phyloP scores from a whole-genome alignment of 2,888 invertebrate species.

The Amphipyra tragopoginis region DNA sequence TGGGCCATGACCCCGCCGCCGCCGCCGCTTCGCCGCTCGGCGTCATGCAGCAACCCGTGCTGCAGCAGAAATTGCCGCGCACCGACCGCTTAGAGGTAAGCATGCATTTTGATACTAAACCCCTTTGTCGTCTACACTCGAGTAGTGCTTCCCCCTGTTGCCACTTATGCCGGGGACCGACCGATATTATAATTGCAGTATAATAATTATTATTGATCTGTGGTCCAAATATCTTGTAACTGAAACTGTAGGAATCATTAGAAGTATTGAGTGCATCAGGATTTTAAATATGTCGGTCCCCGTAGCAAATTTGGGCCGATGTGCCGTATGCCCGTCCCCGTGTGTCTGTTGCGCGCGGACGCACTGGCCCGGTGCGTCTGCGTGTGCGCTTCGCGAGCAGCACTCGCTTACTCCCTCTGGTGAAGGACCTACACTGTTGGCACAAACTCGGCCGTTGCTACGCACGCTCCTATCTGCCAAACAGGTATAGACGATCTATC shows the following conservation, averaged over 20 bases:
- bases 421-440: slow-evolving; percentile 80
- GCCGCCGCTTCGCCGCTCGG: slow-evolving; percentile 94
- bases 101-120: slow-evolving; percentile 53
- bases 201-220: neutral
- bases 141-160: slow-evolving; percentile 82
- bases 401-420: slow-evolving; percentile 85
- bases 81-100: slow-evolving; percentile 99
- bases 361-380: slow-evolving; percentile 72
- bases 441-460: slow-evolving; percentile 63
- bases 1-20: slow-evolving; percentile 96
- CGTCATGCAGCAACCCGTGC: slow-evolving; percentile 95
- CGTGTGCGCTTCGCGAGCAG: slow-evolving; percentile 86
- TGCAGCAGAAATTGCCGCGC: slow-evolving; percentile 98
- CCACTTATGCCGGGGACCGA: slow-evolving; percentile 78
- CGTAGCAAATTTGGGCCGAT: slow-evolving; percentile 71
- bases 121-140: slow-evolving; percentile 58
- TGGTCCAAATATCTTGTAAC: slow-evolving; percentile 6
- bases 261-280: slow-evolving; percentile 21
- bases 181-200: slow-evolving; percentile 43
- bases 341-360: slow-evolving; percentile 78
- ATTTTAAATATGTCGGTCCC: slow-evolving; percentile 72
- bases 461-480: slow-evolving; percentile 40
- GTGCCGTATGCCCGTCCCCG: slow-evolving; percentile 77
- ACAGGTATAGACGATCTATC: slow-evolving; percentile 30
- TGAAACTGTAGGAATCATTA: slow-evolving; percentile 10